Percentiles rank a stretch among this genome's conserved stretches.
Conservation (phyloP, 2,113 vertebrate genomes). For the Blennius ocellaris region DNA sequence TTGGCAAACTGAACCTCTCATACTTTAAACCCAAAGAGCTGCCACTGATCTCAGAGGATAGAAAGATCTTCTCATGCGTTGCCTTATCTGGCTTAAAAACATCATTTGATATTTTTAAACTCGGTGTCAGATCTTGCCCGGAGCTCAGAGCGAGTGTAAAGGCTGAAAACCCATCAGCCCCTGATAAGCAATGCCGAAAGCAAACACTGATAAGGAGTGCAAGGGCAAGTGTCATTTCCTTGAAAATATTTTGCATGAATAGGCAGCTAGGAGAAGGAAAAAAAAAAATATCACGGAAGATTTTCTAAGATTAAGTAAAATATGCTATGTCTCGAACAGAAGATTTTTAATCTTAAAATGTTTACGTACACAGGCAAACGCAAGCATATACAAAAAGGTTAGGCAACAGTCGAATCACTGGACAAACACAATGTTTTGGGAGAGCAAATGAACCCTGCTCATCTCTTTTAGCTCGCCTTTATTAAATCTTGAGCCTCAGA, state of each 20-base stretch:
- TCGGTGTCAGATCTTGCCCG: neutral
- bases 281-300: neutral
- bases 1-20: neutral
- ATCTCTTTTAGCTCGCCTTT: slow-evolving; percentile 72
- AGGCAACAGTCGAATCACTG: slow-evolving; percentile 18
- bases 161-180: neutral
- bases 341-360: no score
- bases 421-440: slow-evolving; percentile 67
- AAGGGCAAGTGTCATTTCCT: neutral
- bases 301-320: no score
- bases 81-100: neutral
- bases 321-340: neutral
- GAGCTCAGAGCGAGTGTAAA: neutral
- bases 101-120: slow-evolving; percentile 2
- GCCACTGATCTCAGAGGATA: neutral
- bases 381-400: no score
- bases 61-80: neutral
- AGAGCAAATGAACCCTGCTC: slow-evolving; percentile 66
- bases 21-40: neutral
- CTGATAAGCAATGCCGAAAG: neutral
- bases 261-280: neutral
- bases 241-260: slow-evolving; percentile 8
- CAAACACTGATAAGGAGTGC: neutral
- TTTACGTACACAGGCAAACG: no score
- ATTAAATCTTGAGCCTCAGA: slow-evolving; percentile 73